Percentiles rank a stretch among this genome's conserved stretches.
Conservation (phyloP, 2,113 vertebrate species). For the Scartelaos histophorus region DNA sequence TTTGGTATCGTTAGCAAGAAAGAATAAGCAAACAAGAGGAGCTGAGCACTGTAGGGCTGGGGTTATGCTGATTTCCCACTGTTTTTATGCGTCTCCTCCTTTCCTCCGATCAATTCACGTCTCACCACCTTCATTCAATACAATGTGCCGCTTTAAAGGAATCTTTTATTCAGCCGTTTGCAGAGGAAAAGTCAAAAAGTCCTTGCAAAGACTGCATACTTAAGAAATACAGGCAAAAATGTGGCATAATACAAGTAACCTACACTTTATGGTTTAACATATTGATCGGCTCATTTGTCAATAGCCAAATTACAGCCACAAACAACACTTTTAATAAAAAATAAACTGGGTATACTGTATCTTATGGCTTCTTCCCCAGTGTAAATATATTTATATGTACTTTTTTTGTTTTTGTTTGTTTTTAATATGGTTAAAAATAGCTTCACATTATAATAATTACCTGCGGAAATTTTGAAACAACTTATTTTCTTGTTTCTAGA, state of each 20-base stretch:
- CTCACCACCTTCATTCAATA: conserved; percentile 59
- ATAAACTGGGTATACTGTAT: not conserved
- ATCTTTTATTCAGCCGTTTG: conserved; percentile 49
- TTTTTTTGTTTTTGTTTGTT: not conserved
- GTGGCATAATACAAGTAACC: not conserved
- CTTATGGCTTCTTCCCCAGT: not conserved
- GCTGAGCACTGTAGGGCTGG: conserved; percentile 47
- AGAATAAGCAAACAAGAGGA: conserved; percentile 60
- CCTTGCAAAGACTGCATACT: conserved; percentile 4
- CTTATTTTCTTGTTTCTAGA: too few relatives aligned
- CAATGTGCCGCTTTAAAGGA: conserved; percentile 43
- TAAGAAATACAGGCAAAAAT: conserved; percentile 5
- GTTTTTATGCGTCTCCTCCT: conserved; percentile 66
- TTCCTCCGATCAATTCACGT: conserved; percentile 62
- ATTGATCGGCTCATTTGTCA: not conserved
- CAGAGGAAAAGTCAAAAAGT: conserved; percentile 37
- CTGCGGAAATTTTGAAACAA: too few relatives aligned
- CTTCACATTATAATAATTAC: too few relatives aligned
- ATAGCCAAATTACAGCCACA: not conserved
- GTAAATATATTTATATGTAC: not conserved
- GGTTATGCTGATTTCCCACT: conserved; percentile 67
- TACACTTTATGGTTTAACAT: not conserved
- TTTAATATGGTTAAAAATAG: too few relatives aligned
- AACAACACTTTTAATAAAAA: not conserved
- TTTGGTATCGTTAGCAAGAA: conserved; percentile 51